Evolutionary conservation across 1,140 invertebrate species (phyloP), one percentile per base, ranked within the genome.

Genomic region (Lepidurus arcticus): DNA sequence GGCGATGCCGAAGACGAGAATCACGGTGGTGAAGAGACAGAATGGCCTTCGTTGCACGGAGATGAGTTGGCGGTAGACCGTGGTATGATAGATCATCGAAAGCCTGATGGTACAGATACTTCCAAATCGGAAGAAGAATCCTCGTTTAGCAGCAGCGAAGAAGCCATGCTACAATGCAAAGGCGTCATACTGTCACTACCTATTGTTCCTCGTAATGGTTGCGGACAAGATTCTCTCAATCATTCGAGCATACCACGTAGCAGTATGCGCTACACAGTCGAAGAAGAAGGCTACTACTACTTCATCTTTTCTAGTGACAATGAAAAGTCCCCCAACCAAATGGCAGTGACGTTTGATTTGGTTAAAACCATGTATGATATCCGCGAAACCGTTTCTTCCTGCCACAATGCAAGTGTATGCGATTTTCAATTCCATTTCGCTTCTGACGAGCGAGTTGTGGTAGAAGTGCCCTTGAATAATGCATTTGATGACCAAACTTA

Each of bases 301-400:
- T 93, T 93, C 83, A 90, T 93, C 0, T 93, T 92, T 85, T 92
- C 90, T 82, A 92, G 91, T 16, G 92, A 93, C 83, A 93, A 93
- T 82, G 92, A 93, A 83, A 87, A 92, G 1, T 78, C 80, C 42
- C 79, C 76, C 44, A 81, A 81, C 44, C 76, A 81, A 43, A 65
- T 83, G 26, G 81, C 77, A 13, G 88, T 91, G 7, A 86, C 87
- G 65, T 91, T 93, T 82, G 88, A 91, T 44, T 84, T 93, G 13
- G 85, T 91, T 80, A 92, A 91, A 84, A 91, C 89, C 0, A 86
- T 89, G 4, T 92, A 92, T 82, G 88, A 92, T 81, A 86, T 90
- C 0, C 84, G 86, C 0, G 84, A 90, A 0, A 82, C 87, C 8
- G 83, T 86, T 26, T 80, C 80, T 8, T 77, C 81, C 11, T 85